A percentile compares a stretch with the other conserved stretches of the same genome.
Evolutionary conservation across 2,113 vertebrate species (phyloP).

Genomic region (Malurus cyaneus): DNA sequence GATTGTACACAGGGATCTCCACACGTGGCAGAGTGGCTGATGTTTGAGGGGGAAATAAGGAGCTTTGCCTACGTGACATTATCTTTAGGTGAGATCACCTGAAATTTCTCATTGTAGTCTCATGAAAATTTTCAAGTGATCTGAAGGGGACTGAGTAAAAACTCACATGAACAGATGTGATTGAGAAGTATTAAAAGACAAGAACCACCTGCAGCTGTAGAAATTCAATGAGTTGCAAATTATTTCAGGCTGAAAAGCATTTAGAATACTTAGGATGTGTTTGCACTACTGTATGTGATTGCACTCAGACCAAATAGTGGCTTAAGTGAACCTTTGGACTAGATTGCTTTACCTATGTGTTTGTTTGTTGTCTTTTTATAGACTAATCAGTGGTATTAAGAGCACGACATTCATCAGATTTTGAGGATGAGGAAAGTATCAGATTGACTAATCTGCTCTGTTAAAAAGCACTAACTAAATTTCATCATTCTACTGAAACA

Average conservation of each 20-base stretch:
- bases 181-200: not conserved
- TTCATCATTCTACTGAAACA: not conserved
- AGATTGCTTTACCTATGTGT: not conserved
- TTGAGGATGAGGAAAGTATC: not conserved
- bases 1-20: not conserved
- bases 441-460: not conserved
- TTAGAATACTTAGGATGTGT: not conserved
- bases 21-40: not conserved
- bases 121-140: not conserved
- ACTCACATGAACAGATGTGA: not conserved
- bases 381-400: not conserved
- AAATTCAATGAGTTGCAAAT: not conserved
- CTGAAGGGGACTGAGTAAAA: not conserved
- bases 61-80: fast-evolving
- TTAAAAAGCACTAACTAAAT: not conserved
- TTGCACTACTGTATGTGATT: not conserved
- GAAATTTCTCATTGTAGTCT: not conserved
- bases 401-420: not conserved
- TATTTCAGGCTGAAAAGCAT: not conserved
- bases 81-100: not conserved
- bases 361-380: not conserved
- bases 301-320: not conserved
- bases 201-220: not conserved
- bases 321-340: not conserved
- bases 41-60: not conserved